Evolutionary conservation across 2,797 vertebrate species (phyloP).

Genomic region (Ctenosaura bakeri): DNA sequence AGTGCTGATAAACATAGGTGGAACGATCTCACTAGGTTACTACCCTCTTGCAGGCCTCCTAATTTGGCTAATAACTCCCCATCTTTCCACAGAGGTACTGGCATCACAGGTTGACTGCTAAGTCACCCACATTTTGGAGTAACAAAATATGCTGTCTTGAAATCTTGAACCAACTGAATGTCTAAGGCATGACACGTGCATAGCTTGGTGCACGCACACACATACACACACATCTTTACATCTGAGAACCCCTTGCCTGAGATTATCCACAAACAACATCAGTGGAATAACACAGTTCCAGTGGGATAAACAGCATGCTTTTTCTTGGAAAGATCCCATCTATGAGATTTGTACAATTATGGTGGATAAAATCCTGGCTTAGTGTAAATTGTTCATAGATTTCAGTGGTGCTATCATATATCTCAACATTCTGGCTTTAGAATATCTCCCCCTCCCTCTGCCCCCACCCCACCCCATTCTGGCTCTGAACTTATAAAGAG

Average conservation of each 20-base stretch:
- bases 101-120: too few relatives aligned
- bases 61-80: too few relatives aligned
- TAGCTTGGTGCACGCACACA: background rate
- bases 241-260: slow-evolving; percentile 15
- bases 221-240: background rate
- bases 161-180: slow-evolving; percentile 34
- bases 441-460: background rate
- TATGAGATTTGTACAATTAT: background rate
- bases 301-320: background rate
- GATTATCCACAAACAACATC: slow-evolving; percentile 13
- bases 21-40: too few relatives aligned
- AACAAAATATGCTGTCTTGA: slow-evolving; percentile 39
- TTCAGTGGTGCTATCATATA: slow-evolving; percentile 2
- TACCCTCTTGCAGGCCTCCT: too few relatives aligned
- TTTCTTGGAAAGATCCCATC: slow-evolving; percentile 26
- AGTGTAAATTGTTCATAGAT: background rate
- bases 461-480: slow-evolving; percentile 4
- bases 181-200: background rate
- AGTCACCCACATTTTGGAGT: too few relatives aligned
- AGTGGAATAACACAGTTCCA: background rate
- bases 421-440: slow-evolving; percentile 7
- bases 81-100: too few relatives aligned
- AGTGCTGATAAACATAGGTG: too few relatives aligned
- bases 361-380: slow-evolving; percentile 22
- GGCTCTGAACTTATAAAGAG: slow-evolving; percentile 9